Conservation (phyloP, 2,888 invertebrate species). For the Apodemia duryi region DNA sequence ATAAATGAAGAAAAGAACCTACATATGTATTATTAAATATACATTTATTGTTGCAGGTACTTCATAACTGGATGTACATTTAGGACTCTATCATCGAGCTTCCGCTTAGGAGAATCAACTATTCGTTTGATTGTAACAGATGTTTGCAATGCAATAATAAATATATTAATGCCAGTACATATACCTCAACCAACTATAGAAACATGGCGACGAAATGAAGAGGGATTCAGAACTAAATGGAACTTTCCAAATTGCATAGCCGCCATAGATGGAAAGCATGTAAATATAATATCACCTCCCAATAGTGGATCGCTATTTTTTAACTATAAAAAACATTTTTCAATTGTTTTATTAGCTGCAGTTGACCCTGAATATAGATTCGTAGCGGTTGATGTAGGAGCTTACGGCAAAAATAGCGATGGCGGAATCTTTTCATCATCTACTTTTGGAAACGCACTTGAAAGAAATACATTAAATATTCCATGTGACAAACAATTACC, state of each 20-base stretch:
- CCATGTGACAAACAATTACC: slow-evolving; percentile 23
- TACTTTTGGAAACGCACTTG: slow-evolving; percentile 22
- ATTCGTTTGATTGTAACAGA: too few species aligned
- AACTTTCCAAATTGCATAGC: slow-evolving; percentile 20
- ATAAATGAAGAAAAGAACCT: too few species aligned
- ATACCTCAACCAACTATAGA: too few species aligned
- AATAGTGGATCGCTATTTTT: slow-evolving; percentile 23
- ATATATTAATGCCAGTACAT: too few species aligned
- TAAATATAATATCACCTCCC: slow-evolving; percentile 23
- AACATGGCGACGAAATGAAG: too few species aligned
- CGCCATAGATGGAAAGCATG: slow-evolving; percentile 23
- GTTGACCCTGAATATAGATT: slow-evolving; percentile 15
- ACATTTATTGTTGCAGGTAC: too few species aligned
- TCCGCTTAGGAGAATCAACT: too few species aligned
- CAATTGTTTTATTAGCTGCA: slow-evolving; percentile 17
- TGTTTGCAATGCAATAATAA: too few species aligned
- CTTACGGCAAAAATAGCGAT: slow-evolving; percentile 12
- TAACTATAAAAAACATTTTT: too few species aligned
- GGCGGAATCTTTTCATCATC: slow-evolving; percentile 17
- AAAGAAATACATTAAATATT: slow-evolving; percentile 24
- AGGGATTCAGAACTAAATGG: slow-evolving; percentile 23
- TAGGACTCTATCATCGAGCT: too few species aligned
- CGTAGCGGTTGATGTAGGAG: slow-evolving; percentile 8
- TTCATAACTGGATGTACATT: too few species aligned
- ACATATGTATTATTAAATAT: too few species aligned